Percentiles rank a stretch among this genome's conserved stretches.
phyloP scores from a whole-genome alignment of 2,888 invertebrate genomes.

The Eupithecia dodoneata region DNA sequence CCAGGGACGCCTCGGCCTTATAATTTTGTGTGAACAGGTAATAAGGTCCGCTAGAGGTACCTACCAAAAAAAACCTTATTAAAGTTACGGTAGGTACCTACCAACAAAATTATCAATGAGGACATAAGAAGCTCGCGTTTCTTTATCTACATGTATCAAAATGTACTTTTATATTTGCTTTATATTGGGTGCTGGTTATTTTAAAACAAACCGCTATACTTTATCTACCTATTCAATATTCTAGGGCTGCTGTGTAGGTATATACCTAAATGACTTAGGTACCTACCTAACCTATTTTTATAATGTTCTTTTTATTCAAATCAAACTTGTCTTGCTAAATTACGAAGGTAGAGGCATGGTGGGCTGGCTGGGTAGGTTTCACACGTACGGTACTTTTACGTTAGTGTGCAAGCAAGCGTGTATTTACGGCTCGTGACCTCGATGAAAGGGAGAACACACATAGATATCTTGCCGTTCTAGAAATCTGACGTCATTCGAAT shows the following conservation, averaged over 20 bases:
- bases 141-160: background rate
- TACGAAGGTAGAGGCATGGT: constrained; percentile 51
- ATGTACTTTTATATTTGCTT: constrained; percentile 4
- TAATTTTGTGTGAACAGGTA: background rate
- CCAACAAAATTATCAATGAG: background rate
- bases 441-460: constrained; percentile 69
- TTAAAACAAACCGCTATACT: background rate
- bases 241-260: background rate
- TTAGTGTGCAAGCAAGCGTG: constrained; percentile 73
- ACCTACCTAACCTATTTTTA: constrained; percentile 5
- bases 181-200: constrained; percentile 27
- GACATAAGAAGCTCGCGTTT: background rate
- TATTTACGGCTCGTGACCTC: constrained; percentile 74
- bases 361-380: constrained; percentile 40
- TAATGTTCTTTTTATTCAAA: constrained; percentile 12
- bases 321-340: constrained; percentile 52
- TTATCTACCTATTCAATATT: background rate
- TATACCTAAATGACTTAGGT: background rate
- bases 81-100: background rate
- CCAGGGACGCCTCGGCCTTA: background rate
- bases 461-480: constrained; percentile 76
- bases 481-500: constrained; percentile 80
- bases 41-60: background rate
- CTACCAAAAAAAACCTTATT: background rate
- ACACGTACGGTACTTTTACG: constrained; percentile 50